Percentiles rank a stretch among this genome's conserved stretches.
phyloP scores from a whole-genome alignment of 2,888 invertebrate species.

The Xylophagus ater region DNA sequence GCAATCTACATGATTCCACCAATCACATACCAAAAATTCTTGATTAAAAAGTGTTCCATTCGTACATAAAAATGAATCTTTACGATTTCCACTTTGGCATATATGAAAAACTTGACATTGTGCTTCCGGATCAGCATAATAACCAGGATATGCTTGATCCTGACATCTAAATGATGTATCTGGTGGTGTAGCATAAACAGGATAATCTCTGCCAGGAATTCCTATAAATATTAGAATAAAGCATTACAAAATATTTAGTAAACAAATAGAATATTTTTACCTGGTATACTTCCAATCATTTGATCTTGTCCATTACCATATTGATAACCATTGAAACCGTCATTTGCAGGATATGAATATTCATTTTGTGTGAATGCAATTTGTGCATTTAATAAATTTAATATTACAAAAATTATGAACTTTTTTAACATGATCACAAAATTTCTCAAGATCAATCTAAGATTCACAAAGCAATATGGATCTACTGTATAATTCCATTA shows the following conservation, averaged over 20 bases:
- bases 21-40: slow-evolving; percentile 33
- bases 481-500: not conserved
- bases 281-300: slow-evolving; percentile 1
- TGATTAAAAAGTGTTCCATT: slow-evolving; percentile 41
- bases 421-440: not conserved
- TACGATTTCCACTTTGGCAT: slow-evolving; percentile 28
- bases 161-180: slow-evolving; percentile 35
- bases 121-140: slow-evolving; percentile 38
- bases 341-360: not conserved
- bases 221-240: not conserved
- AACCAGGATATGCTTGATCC: slow-evolving; percentile 35
- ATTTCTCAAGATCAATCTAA: not conserved
- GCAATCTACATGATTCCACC: slow-evolving; percentile 41
- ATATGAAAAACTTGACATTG: slow-evolving; percentile 38
- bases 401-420: not conserved
- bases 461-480: not conserved
- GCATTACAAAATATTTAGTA: not conserved
- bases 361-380: not conserved
- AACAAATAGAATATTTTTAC: not conserved
- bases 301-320: slow-evolving; percentile 1
- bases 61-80: slow-evolving; percentile 39
- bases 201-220: slow-evolving; percentile 35
- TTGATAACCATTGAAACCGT: not conserved
- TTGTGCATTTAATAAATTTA: not conserved
- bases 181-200: slow-evolving; percentile 31